phyloP scores from a whole-genome alignment of 2,797 vertebrate genomes.

The Sebastiscus tertius region DNA sequence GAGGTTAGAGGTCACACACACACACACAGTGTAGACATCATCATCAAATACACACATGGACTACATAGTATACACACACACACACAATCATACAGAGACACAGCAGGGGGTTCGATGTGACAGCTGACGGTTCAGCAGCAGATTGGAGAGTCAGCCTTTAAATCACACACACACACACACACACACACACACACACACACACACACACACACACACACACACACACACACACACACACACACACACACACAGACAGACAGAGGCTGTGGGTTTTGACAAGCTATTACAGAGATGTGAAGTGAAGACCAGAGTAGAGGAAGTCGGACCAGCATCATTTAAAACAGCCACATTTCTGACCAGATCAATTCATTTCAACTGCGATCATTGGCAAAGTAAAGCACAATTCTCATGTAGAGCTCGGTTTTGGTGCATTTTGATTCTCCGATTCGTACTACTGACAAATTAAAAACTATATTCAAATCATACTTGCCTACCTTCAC shows the following conservation, averaged over 20 bases:
- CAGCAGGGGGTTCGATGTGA: background rate
- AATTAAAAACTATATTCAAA: background rate
- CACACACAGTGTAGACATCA: background rate
- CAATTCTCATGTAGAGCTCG: background rate
- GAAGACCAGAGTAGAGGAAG: background rate
- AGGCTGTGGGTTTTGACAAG: background rate
- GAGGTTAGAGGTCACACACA: conserved; percentile 22
- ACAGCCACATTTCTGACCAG: background rate
- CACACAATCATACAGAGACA: background rate
- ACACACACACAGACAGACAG: background rate
- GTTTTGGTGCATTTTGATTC: background rate
- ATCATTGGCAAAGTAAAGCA: background rate
- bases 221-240: background rate
- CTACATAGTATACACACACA: background rate
- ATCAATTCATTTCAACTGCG: background rate
- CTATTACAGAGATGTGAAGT: conserved; percentile 8
- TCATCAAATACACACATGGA: background rate
- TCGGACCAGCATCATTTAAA: background rate
- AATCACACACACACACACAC: background rate
- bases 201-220: background rate
- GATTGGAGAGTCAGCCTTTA: background rate
- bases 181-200: background rate
- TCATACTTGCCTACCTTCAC: too few relatives aligned
- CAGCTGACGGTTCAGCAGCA: conserved; percentile 19
- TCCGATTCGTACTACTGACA: rapidly evolving